These are phyloP conservation scores for Heliconius ismenius DNA, from an alignment of 2,888 invertebrate species.

Conservation along the genomic window DNA sequence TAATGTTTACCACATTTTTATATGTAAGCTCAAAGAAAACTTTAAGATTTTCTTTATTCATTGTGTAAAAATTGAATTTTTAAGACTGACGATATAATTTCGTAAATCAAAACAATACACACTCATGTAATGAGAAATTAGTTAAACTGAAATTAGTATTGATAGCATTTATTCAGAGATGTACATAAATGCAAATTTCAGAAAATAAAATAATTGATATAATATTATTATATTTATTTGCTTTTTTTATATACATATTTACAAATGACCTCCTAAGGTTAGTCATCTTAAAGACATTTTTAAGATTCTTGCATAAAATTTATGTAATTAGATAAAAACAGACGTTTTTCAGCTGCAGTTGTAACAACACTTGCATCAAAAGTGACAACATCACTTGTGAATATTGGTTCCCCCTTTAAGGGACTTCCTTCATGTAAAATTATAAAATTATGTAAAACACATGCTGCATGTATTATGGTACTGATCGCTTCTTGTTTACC, in stretches of 20 bases:
- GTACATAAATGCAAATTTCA: background rate
- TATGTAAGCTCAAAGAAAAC: too few relatives aligned
- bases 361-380: slow-evolving; percentile 68
- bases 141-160: background rate
- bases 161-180: background rate
- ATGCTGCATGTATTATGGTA: slow-evolving; percentile 64
- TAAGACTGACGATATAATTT: background rate
- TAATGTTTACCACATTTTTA: background rate
- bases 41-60: background rate
- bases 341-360: slow-evolving; percentile 69
- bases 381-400: slow-evolving; percentile 66
- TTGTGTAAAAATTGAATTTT: background rate
- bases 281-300: slow-evolving; percentile 4
- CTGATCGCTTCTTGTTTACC: slow-evolving; percentile 61
- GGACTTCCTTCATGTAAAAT: slow-evolving; percentile 69
- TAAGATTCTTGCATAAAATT: slow-evolving; percentile 61
- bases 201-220: background rate
- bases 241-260: background rate
- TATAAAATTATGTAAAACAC: slow-evolving; percentile 74
- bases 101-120: background rate
- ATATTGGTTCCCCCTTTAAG: slow-evolving; percentile 65
- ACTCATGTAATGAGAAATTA: background rate
- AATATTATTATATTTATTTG: background rate
- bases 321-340: slow-evolving; percentile 75
- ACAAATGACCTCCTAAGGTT: background rate